Percentiles rank a stretch among this genome's conserved stretches.
Evolutionary conservation across 2,797 vertebrate genomes (phyloP).

Genomic region (Poeciliopsis paucimaculata): DNA sequence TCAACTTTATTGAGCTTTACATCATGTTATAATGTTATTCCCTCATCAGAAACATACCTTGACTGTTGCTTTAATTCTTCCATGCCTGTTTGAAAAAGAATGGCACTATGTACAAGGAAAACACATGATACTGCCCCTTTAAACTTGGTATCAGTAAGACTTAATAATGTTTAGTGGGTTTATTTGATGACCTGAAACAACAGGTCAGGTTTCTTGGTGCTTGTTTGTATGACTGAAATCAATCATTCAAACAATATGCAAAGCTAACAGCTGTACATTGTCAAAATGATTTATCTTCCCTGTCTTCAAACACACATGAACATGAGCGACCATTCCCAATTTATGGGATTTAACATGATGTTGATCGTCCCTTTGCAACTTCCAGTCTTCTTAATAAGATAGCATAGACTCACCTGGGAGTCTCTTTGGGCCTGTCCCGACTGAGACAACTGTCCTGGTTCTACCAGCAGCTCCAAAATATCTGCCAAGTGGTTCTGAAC

Average conservation of each 20-base stretch:
- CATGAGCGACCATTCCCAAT: background rate
- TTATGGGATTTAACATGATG: background rate
- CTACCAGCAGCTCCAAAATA: conserved; percentile 90
- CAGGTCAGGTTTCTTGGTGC: background rate
- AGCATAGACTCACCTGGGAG: conserved; percentile 73
- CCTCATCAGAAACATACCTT: no score
- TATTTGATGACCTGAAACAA: background rate
- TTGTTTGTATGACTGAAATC: no score
- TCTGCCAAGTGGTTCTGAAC: conserved; percentile 87
- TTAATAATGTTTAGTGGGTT: background rate
- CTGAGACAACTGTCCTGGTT: conserved; percentile 85
- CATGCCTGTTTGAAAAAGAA: no score
- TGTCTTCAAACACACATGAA: background rate
- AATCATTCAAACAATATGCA: no score
- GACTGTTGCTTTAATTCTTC: no score
- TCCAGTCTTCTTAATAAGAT: background rate
- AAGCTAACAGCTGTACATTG: background rate
- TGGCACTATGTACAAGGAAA: no score
- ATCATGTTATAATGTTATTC: no score
- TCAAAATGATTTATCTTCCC: background rate
- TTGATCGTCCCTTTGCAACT: background rate
- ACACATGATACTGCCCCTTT: background rate
- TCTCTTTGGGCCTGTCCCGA: conserved; percentile 79
- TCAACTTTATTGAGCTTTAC: no score
- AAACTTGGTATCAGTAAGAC: background rate